A percentile compares a stretch with the other conserved stretches of the same genome.
phyloP scores from a whole-genome alignment of 2,797 vertebrate species.

The Notamacropus eugenii region DNA sequence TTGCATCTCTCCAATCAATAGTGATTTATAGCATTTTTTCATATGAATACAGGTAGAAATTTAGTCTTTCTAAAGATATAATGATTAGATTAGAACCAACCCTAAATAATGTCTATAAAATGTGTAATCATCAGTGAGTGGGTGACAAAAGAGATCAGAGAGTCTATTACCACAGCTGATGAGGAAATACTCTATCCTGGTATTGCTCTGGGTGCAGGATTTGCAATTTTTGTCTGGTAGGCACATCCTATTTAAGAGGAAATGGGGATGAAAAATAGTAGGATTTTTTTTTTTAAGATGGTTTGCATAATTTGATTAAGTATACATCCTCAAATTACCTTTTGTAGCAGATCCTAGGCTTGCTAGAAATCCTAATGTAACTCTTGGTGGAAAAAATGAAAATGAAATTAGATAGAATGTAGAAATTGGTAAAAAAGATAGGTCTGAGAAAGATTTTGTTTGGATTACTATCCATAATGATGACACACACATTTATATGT shows the following conservation, averaged over 20 bases:
- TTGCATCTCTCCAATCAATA: too few relatives aligned
- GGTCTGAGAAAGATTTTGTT: slow-evolving; percentile 26
- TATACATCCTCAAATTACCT: not conserved
- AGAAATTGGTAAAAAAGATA: not conserved
- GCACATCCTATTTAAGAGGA: not conserved
- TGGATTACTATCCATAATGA: not conserved
- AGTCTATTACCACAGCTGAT: not conserved
- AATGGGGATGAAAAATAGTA: not conserved
- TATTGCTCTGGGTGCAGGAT: not conserved
- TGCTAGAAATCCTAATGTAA: not conserved
- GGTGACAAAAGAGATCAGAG: not conserved
- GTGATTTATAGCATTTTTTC: too few relatives aligned
- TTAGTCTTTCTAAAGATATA: not conserved
- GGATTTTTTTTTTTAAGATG: not conserved
- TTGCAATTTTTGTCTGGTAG: not conserved
- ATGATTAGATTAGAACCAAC: not conserved
- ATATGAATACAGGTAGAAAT: too few relatives aligned
- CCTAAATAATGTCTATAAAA: not conserved
- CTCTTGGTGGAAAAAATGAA: not conserved
- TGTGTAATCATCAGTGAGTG: not conserved
- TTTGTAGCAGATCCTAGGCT: not conserved
- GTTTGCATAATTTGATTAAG: not conserved
- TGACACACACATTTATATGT: not conserved
- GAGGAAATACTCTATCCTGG: not conserved
- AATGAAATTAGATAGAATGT: not conserved